Conservation (phyloP, 2,113 vertebrate species). For the Pteruthius melanotis region DNA sequence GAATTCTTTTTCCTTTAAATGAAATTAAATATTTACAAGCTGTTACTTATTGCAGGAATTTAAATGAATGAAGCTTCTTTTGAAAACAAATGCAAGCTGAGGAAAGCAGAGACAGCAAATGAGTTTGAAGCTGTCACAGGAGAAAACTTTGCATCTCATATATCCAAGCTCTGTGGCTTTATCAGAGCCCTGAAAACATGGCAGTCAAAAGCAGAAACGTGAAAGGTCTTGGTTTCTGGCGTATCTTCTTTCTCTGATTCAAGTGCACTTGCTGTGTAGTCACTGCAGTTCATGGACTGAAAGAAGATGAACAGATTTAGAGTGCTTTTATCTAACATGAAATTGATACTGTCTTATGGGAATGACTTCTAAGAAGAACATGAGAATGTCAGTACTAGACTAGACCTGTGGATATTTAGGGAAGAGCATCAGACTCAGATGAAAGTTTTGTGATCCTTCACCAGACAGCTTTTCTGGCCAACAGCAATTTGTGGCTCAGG, state of each 20-base stretch:
- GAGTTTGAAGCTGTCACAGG: background rate
- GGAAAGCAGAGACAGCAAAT: background rate
- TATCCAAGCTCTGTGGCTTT: background rate
- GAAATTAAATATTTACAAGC: constrained; percentile 27
- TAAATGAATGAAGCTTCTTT: constrained; percentile 2
- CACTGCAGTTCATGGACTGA: background rate
- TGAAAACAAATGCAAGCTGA: background rate
- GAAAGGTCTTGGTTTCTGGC: background rate
- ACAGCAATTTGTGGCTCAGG: background rate
- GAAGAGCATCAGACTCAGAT: background rate
- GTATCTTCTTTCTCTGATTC: background rate
- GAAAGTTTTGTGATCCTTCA: background rate
- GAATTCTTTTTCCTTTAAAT: background rate
- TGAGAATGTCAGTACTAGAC: background rate
- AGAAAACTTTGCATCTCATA: background rate
- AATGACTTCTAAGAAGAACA: background rate
- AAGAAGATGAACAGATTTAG: constrained; percentile 1
- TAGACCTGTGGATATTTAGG: background rate
- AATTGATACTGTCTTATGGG: constrained; percentile 32
- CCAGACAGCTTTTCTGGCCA: background rate
- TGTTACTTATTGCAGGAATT: background rate
- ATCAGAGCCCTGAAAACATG: background rate
- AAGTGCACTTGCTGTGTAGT: constrained; percentile 3
- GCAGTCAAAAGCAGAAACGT: background rate
- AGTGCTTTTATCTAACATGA: constrained; percentile 8